Conservation (phyloP, 2,113 vertebrate species). For the Isichthys henryi region DNA sequence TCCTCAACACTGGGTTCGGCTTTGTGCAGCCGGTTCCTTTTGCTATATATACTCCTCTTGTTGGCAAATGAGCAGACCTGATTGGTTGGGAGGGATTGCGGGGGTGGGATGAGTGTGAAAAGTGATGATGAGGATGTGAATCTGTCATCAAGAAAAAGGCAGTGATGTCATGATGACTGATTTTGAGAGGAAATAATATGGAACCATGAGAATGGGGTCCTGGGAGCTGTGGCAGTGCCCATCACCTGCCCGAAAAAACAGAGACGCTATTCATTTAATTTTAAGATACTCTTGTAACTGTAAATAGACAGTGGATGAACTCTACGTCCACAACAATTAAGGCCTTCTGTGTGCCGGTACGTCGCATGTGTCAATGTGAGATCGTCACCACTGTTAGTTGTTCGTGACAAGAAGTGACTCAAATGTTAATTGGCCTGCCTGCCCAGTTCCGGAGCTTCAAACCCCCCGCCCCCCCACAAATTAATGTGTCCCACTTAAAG, state of each 20-base stretch:
- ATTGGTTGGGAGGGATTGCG: conserved; percentile 46
- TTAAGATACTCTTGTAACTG: not conserved
- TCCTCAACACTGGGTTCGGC: not conserved
- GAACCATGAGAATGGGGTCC: not conserved
- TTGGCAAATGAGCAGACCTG: conserved; percentile 16
- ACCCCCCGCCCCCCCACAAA: conserved; percentile 10
- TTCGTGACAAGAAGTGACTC: conserved; percentile 58
- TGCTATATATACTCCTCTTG: conserved; percentile 33
- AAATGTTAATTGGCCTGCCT: conserved; percentile 61
- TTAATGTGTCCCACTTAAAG: not conserved
- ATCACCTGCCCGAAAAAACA: not conserved
- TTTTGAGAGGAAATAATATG: not conserved
- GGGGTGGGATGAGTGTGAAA: not conserved
- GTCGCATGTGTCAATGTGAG: conserved; percentile 29
- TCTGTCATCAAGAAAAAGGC: not conserved
- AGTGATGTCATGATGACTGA: conserved; percentile 25
- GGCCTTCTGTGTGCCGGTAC: conserved; percentile 26
- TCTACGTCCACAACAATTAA: not conserved
- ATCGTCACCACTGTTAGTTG: conserved; percentile 26
- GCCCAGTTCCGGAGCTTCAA: not conserved
- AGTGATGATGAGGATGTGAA: not conserved
- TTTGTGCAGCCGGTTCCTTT: not conserved
- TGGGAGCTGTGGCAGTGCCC: not conserved
- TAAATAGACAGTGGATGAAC: not conserved
- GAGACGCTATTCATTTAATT: not conserved